Evolutionary conservation across 2,888 invertebrate species (phyloP), one percentile per base, ranked within the genome.

Genomic region (Chelonus formosanus): DNA sequence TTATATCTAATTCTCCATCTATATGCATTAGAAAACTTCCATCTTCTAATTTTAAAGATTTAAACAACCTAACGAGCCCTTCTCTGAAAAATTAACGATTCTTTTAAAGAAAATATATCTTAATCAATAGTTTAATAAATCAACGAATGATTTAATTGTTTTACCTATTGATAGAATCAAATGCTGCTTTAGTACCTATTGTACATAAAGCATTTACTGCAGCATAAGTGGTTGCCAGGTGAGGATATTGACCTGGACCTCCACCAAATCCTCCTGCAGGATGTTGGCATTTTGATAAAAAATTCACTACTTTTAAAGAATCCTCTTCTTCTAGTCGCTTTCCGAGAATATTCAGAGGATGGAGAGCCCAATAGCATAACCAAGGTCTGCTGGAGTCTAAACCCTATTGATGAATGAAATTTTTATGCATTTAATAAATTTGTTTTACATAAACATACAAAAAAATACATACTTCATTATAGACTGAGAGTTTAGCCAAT

Each of bases 221-320:
- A 55, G 98, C 98, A 86, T 98, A 99, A 0, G 98, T 99, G 3
- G 98, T 92, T 1, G 99, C 99, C 67, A 99, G 87, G 85, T 99
- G 99, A 31, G 98, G 88, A 76, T 89, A 86, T 84, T 99, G 98
- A 0, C 92, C 90, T 0, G 98, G 98, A 0, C 98, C 98, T 63
- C 99, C 99, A 66, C 92, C 92, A 87, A 96, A 97, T 1, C 97
- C 97, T 47, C 97, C 97, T 55, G 89, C 87, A 7, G 89, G 87
- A 81, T 90, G 89, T 81, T 95, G 95, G 80, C 95, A 95, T 78
- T 87, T 89, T 67, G 76, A 84, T 70, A 92, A 83, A 80, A 92
- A 92, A 58, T 86, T 82, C 10, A 87, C 86, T 66, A 91, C 85
- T 63, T 86, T 84, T 45, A 86, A 84, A 69, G 88, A 86, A 6